phyloP scores from a whole-genome alignment of 2,797 vertebrate genomes.

The Xerus rutilus region DNA sequence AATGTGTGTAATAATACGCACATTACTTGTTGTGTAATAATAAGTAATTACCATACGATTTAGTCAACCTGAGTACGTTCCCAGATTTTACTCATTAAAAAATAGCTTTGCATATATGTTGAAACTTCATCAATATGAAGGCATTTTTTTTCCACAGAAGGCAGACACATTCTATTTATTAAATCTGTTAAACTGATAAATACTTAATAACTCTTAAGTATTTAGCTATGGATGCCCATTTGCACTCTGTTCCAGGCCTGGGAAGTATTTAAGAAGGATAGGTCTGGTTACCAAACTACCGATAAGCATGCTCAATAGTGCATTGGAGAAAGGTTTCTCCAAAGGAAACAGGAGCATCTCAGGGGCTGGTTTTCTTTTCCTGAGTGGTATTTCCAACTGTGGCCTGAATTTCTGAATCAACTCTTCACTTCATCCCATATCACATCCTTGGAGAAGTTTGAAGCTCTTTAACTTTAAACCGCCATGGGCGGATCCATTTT shows the following conservation, averaged over 20 bases:
- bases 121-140: neutral
- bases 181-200: neutral
- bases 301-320: neutral
- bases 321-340: neutral
- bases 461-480: neutral
- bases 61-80: neutral
- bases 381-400: neutral
- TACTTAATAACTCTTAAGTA: neutral
- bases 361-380: neutral
- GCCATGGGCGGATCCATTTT: neutral
- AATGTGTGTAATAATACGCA: neutral
- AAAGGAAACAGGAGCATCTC: too few relatives aligned
- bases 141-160: neutral
- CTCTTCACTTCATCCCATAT: neutral
- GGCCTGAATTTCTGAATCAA: neutral
- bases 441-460: neutral
- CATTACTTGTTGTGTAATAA: neutral
- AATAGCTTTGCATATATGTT: neutral
- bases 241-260: neutral
- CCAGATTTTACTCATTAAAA: neutral
- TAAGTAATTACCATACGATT: neutral
- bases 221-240: neutral
- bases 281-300: neutral
- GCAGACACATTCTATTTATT: neutral
- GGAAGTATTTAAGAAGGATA: neutral